These are phyloP conservation scores for Silurus asotus DNA, from an alignment of 2,113 vertebrate species.

Conservation along the genomic window DNA sequence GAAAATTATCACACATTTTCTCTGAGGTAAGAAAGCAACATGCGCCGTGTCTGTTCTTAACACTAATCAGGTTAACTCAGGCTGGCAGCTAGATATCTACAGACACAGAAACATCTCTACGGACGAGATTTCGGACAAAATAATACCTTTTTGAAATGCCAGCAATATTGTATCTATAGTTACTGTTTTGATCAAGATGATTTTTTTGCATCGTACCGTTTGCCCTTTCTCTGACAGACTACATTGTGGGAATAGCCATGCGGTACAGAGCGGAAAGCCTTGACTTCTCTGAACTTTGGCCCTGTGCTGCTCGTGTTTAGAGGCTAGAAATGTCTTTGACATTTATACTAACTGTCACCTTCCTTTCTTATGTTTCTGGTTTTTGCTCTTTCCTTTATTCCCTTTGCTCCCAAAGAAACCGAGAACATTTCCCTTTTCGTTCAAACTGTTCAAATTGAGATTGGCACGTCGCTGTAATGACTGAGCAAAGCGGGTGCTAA, in stretches of 20 bases:
- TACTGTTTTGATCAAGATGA: slow-evolving; percentile 48
- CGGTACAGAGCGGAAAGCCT: slow-evolving; percentile 27
- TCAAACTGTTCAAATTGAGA: slow-evolving; percentile 3
- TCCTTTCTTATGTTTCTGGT: slow-evolving; percentile 41
- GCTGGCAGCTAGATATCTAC: slow-evolving; percentile 49
- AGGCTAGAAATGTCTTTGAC: slow-evolving; percentile 44
- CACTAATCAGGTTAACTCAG: slow-evolving; percentile 48
- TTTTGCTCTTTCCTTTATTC: slow-evolving; percentile 13
- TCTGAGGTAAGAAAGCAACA: slow-evolving; percentile 29
- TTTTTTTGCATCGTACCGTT: slow-evolving; percentile 44
- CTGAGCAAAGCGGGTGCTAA: slow-evolving; percentile 6
- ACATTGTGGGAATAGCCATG: slow-evolving; percentile 11
- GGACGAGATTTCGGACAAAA: slow-evolving; percentile 43
- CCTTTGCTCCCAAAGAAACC: slow-evolving; percentile 25
- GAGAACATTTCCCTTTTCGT: slow-evolving; percentile 15
- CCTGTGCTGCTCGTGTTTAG: slow-evolving; percentile 13
- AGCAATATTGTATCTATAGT: slow-evolving; percentile 48
- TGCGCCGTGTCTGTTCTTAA: slow-evolving; percentile 39
- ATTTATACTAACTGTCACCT: slow-evolving; percentile 43
- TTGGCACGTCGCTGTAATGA: background rate
- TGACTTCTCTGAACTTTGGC: slow-evolving; percentile 40
- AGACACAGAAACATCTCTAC: slow-evolving; percentile 29
- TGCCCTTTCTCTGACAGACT: slow-evolving; percentile 37
- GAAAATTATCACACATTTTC: slow-evolving; percentile 31
- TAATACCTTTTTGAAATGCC: slow-evolving; percentile 48